A percentile compares a stretch with the other conserved stretches of the same genome.
phyloP scores from a whole-genome alignment of 2,888 invertebrate genomes.

The Platynereis dumerilii region DNA sequence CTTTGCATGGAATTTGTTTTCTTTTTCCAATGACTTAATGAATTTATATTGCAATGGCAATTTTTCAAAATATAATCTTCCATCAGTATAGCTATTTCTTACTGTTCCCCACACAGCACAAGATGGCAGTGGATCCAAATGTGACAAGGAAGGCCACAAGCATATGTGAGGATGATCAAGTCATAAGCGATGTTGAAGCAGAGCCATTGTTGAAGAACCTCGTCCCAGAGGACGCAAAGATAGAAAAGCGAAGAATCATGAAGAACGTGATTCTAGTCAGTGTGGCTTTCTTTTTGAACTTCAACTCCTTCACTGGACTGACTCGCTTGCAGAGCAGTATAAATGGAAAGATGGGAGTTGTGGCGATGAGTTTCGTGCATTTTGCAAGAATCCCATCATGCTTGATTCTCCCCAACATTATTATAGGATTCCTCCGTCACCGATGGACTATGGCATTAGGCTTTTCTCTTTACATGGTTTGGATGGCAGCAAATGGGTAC shows the following conservation, averaged over 20 bases:
- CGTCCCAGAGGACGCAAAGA: neutral
- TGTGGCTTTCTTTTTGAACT: constrained; percentile 89
- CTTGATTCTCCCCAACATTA: constrained; percentile 75
- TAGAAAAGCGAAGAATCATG: constrained; percentile 70
- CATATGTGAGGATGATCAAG: too few species aligned
- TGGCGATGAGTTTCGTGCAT: constrained; percentile 88
- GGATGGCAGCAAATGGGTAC: constrained; percentile 88
- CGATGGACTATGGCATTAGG: constrained; percentile 95
- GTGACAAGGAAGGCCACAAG: too few species aligned
- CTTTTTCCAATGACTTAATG: too few species aligned
- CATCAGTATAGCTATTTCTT: too few species aligned
- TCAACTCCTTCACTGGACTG: constrained; percentile 81
- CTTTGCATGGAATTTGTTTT: too few species aligned
- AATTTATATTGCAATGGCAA: too few species aligned
- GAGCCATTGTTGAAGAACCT: too few species aligned
- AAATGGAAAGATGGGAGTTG: constrained; percentile 86
- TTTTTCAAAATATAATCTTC: too few species aligned
- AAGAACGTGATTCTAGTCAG: constrained; percentile 92
- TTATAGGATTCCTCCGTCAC: constrained; percentile 39
- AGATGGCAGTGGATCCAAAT: too few species aligned
- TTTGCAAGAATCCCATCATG: constrained; percentile 92
- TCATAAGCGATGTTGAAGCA: too few species aligned
- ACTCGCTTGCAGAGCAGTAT: constrained; percentile 79
- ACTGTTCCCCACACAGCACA: too few species aligned
- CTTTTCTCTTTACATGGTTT: constrained; percentile 91